Conservation (phyloP, 2,888 invertebrate genomes). For the Melieria picta region DNA sequence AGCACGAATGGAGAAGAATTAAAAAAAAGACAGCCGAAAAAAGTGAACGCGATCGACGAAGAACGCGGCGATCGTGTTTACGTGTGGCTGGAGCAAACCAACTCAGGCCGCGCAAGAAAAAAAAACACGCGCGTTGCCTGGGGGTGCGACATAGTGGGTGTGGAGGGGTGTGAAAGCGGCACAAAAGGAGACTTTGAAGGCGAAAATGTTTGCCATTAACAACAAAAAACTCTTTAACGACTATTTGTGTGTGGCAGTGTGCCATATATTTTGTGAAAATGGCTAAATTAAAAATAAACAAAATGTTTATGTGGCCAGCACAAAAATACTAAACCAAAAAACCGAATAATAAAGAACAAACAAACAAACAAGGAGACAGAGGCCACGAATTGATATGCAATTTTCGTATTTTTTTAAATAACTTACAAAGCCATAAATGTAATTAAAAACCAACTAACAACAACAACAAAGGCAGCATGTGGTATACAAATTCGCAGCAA, state of each 20-base stretch:
- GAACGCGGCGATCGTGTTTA: background rate
- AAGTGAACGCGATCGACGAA: background rate
- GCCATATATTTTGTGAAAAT: background rate
- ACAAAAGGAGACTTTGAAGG: too few species aligned
- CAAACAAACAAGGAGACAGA: background rate
- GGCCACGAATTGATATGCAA: slow-evolving; percentile 8
- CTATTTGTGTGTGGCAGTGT: too few species aligned
- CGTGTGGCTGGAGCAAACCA: too few species aligned
- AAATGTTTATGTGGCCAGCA: background rate
- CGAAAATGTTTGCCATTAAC: too few species aligned
- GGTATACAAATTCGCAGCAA: too few species aligned
- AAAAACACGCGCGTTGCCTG: too few species aligned
- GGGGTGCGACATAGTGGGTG: too few species aligned
- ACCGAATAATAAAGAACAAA: background rate
- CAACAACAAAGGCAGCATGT: too few species aligned
- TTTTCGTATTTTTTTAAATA: slow-evolving; percentile 16
- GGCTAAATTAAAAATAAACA: background rate
- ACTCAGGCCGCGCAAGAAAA: too few species aligned
- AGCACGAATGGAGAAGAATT: background rate
- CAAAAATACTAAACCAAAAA: background rate
- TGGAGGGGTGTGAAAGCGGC: background rate
- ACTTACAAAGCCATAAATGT: slow-evolving; percentile 15
- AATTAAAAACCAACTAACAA: too few species aligned
- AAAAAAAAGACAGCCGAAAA: background rate
- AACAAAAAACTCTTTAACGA: too few species aligned